Conservation (phyloP, 2,113 vertebrate species). For the Dasyprocta punctata region DNA sequence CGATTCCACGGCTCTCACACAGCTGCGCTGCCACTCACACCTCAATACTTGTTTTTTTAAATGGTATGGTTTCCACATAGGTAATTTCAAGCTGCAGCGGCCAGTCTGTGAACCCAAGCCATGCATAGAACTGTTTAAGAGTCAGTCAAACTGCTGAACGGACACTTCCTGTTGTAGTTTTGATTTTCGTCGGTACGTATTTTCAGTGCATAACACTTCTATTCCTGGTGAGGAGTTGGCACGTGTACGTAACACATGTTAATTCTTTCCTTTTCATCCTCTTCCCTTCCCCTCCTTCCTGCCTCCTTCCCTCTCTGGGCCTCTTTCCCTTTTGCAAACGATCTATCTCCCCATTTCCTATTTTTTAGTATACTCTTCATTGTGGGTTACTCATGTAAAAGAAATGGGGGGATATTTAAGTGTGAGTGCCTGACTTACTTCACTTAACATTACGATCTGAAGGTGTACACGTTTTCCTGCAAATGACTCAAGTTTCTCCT, state of each 20-base stretch:
- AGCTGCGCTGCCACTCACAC: background rate
- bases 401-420: background rate
- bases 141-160: background rate
- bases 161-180: background rate
- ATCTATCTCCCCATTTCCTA: background rate
- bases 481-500: background rate
- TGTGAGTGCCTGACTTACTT: background rate
- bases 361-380: background rate
- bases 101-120: background rate
- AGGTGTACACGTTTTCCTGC: background rate
- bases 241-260: background rate
- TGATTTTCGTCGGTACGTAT: background rate
- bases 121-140: background rate
- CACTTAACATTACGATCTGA: background rate
- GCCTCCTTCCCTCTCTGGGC: background rate
- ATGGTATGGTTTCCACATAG: background rate
- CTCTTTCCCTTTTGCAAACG: background rate
- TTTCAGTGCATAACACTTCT: background rate
- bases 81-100: background rate
- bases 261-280: background rate
- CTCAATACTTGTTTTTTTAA: background rate
- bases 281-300: background rate
- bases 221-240: background rate
- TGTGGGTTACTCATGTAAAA: background rate
- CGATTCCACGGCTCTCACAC: background rate